phyloP scores from a whole-genome alignment of 1,140 invertebrate species.

The Diachasmimorpha longicaudata region DNA sequence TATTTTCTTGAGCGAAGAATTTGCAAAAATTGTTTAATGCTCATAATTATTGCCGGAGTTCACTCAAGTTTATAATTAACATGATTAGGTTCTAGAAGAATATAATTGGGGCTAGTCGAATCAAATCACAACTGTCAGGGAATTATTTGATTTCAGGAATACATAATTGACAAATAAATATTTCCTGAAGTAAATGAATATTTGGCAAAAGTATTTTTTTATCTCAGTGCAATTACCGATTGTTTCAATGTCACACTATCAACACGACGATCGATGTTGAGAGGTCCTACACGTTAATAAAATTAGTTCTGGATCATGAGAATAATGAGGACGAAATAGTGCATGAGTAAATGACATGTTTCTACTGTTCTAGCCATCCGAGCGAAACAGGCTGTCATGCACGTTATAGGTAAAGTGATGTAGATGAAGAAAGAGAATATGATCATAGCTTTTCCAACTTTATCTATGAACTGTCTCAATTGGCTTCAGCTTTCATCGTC shows the following conservation, averaged over 20 bases:
- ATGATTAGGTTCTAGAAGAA: no score
- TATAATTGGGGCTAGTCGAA: no score
- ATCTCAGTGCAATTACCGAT: no score
- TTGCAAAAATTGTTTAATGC: no score
- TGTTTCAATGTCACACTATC: background rate
- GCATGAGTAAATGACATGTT: constrained; percentile 43
- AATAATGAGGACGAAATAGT: constrained; percentile 5
- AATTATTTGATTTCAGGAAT: no score
- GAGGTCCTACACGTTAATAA: background rate
- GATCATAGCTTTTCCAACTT: background rate
- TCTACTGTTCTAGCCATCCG: constrained; percentile 59
- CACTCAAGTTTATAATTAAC: no score
- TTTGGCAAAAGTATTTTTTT: no score
- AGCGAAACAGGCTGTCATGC: constrained; percentile 62
- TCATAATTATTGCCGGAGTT: no score
- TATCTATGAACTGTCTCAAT: background rate
- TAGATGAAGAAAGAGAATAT: constrained; percentile 27
- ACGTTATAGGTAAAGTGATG: constrained; percentile 61
- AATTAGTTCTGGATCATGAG: background rate
- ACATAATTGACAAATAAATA: no score
- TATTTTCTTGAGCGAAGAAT: no score
- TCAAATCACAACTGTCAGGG: no score
- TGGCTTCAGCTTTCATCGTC: background rate
- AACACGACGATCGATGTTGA: background rate
- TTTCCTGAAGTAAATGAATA: no score